Conservation (phyloP, 92 coral and sea anemone species). For the Actinostola sp. region DNA sequence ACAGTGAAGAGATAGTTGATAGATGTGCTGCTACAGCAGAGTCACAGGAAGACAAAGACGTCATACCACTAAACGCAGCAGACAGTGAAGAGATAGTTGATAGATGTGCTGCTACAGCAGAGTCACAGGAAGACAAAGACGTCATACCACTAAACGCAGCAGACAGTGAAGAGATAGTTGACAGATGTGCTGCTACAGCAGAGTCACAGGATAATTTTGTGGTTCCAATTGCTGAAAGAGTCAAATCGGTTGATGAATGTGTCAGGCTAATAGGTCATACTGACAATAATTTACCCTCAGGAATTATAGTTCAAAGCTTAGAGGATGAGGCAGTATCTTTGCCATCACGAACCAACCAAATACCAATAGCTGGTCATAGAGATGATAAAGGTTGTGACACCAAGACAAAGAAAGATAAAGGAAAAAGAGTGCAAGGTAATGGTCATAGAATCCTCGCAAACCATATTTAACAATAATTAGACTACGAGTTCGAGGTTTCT, state of each 20-base stretch:
- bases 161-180: background rate
- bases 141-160: background rate
- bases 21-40: too few relatives aligned
- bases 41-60: too few relatives aligned
- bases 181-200: slow-evolving; percentile 4
- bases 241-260: slow-evolving; percentile 5
- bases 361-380: background rate
- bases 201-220: background rate
- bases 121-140: background rate
- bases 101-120: too few relatives aligned
- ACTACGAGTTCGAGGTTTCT: too few relatives aligned
- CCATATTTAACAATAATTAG: too few relatives aligned
- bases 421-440: slow-evolving; percentile 67
- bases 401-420: slow-evolving; percentile 14
- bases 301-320: slow-evolving; percentile 62
- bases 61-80: too few relatives aligned
- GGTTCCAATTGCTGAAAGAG: too few relatives aligned
- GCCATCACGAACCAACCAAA: slow-evolving; percentile 21
- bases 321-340: slow-evolving; percentile 55
- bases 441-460: too few relatives aligned
- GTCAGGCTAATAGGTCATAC: background rate
- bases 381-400: background rate
- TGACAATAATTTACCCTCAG: slow-evolving; percentile 36
- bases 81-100: too few relatives aligned
- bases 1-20: too few relatives aligned